Percentiles rank a stretch among this genome's conserved stretches.
Evolutionary conservation across 2,888 invertebrate species (phyloP).

Genomic region (Lasius platythorax): DNA sequence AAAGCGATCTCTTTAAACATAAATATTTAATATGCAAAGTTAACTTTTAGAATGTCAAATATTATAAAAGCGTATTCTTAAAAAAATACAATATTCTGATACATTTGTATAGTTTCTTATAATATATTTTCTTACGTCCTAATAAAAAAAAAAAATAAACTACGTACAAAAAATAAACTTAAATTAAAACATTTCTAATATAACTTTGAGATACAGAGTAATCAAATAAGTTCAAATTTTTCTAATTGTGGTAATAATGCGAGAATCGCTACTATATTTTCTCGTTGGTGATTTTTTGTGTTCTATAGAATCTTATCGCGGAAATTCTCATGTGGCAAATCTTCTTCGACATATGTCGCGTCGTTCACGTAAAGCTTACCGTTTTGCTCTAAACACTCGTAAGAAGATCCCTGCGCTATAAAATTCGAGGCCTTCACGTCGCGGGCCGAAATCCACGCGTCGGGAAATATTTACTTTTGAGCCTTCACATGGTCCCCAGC

Average conservation of each 20-base stretch:
- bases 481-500: slow-evolving; percentile 54
- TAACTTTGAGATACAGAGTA: neutral
- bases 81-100: neutral
- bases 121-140: neutral
- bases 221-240: neutral
- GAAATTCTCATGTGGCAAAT: neutral
- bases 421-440: slow-evolving; percentile 47
- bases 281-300: neutral
- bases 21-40: too few species aligned
- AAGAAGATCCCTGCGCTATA: slow-evolving; percentile 47
- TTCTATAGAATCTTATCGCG: neutral
- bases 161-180: neutral
- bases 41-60: too few species aligned
- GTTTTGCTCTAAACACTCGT: slow-evolving; percentile 52
- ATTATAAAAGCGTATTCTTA: neutral
- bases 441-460: slow-evolving; percentile 61
- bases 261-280: neutral
- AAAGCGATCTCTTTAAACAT: neutral
- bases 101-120: neutral
- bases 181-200: neutral
- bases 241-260: neutral
- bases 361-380: slow-evolving; percentile 4
- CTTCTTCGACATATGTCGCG: slow-evolving; percentile 22
- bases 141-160: too few species aligned
- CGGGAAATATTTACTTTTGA: slow-evolving; percentile 70